A percentile compares a stretch with the other conserved stretches of the same genome.
Conservation (phyloP, 2,113 vertebrate genomes). For the Trogon melanurus region DNA sequence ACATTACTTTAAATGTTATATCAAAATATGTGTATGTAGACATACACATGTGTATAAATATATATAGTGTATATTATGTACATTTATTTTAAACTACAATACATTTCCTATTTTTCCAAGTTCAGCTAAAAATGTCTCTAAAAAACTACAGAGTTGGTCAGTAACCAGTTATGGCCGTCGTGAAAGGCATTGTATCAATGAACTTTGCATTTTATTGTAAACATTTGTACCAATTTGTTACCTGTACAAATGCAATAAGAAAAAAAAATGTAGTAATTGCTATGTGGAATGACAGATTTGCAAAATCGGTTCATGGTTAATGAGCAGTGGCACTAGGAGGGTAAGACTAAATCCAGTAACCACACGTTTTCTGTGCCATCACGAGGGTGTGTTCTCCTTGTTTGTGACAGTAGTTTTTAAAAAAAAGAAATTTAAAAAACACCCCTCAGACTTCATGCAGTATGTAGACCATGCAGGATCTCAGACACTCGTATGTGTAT, state of each 20-base stretch:
- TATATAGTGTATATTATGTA: slow-evolving; percentile 81
- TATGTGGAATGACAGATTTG: not conserved
- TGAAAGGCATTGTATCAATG: slow-evolving; percentile 23
- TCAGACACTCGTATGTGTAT: not conserved
- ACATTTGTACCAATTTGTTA: slow-evolving; percentile 21
- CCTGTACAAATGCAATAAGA: slow-evolving; percentile 1
- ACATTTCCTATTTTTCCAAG: slow-evolving; percentile 80
- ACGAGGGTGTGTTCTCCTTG: not conserved
- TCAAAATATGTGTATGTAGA: slow-evolving; percentile 67
- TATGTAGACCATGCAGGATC: not conserved
- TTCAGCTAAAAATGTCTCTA: slow-evolving; percentile 72
- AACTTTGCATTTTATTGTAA: slow-evolving; percentile 5
- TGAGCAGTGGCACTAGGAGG: not conserved
- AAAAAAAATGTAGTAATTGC: not conserved
- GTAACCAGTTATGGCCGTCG: not conserved
- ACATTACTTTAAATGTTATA: slow-evolving; percentile 71
- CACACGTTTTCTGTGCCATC: not conserved
- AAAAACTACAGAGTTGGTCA: slow-evolving; percentile 41
- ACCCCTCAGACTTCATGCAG: not conserved
- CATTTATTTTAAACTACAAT: slow-evolving; percentile 81
- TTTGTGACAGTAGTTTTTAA: not conserved
- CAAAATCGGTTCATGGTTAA: not conserved
- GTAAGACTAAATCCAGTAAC: not conserved
- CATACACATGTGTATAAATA: slow-evolving; percentile 71
- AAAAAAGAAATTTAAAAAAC: not conserved